phyloP scores from a whole-genome alignment of 1,140 invertebrate genomes.

The Dolichoris vasculosae region DNA sequence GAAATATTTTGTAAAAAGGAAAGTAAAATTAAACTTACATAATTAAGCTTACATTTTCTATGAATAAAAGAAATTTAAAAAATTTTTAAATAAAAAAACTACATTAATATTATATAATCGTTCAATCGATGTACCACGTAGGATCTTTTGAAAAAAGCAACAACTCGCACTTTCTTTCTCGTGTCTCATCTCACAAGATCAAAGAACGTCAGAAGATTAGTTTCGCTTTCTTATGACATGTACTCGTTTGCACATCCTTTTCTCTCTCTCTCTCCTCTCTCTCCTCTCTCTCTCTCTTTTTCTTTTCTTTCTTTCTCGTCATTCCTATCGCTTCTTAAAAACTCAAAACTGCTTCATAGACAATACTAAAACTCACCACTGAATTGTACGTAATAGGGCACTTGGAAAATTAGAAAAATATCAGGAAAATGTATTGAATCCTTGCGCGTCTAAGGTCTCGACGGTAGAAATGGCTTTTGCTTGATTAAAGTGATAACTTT shows the following conservation, averaged over 20 bases:
- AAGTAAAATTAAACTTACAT: conserved; percentile 8
- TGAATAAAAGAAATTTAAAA: conserved; percentile 9
- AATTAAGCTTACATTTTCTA: no score
- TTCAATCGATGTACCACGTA: conserved; percentile 38
- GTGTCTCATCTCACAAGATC: neutral
- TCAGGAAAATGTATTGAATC: neutral
- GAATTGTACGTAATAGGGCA: neutral
- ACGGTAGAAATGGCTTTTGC: no score
- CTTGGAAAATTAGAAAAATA: neutral
- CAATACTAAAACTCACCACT: conserved; percentile 11
- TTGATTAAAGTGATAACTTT: neutral
- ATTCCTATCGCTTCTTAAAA: neutral
- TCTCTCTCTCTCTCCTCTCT: conserved; percentile 9
- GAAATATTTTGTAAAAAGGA: conserved; percentile 14
- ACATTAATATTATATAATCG: conserved; percentile 28
- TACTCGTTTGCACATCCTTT: conserved; percentile 7
- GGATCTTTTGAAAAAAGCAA: conserved; percentile 42
- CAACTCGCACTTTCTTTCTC: conserved; percentile 45
- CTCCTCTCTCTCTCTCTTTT: neutral
- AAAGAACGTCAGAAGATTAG: neutral
- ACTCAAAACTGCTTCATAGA: neutral
- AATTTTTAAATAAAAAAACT: neutral
- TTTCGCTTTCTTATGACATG: conserved; percentile 42
- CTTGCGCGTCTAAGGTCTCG: neutral
- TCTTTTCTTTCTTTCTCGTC: no score